Percentiles rank a stretch among this genome's conserved stretches.
Evolutionary conservation across 2,888 invertebrate species (phyloP).

Genomic region (Trichogramma dendrolimi): DNA sequence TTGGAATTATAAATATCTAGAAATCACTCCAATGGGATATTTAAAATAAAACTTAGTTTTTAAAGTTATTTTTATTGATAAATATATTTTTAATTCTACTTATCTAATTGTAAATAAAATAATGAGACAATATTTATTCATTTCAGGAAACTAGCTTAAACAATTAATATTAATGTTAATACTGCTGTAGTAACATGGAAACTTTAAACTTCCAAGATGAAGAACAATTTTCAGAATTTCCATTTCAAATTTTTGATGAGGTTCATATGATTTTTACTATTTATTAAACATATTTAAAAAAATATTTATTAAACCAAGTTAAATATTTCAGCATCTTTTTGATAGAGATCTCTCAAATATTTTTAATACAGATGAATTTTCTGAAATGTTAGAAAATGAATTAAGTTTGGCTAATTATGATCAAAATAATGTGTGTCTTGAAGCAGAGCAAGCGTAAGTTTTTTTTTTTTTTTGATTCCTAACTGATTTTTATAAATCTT

Average conservation of each 20-base stretch:
- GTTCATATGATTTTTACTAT: background rate
- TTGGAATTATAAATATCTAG: no score
- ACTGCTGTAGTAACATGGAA: constrained; percentile 50
- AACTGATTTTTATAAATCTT: no score
- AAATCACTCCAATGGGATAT: no score
- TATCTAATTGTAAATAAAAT: no score
- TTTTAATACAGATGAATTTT: constrained; percentile 16
- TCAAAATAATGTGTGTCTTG: constrained; percentile 40
- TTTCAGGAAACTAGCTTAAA: constrained; percentile 24
- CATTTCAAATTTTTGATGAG: constrained; percentile 32
- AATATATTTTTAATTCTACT: no score
- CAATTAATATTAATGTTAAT: constrained; percentile 11
- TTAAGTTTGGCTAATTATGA: constrained; percentile 36
- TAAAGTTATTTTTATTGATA: no score
- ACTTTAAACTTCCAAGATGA: constrained; percentile 54
- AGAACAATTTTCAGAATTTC: constrained; percentile 53
- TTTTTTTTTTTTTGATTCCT: background rate
- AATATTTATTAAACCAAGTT: background rate
- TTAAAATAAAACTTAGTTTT: no score
- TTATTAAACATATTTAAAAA: background rate
- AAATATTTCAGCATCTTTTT: background rate
- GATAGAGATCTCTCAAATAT: background rate
- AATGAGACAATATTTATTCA: background rate
- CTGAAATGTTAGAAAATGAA: constrained; percentile 34
- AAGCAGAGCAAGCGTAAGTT: constrained; percentile 50